phyloP scores from a whole-genome alignment of 2,797 vertebrate genomes.

The Hypotaenidia okinawae region DNA sequence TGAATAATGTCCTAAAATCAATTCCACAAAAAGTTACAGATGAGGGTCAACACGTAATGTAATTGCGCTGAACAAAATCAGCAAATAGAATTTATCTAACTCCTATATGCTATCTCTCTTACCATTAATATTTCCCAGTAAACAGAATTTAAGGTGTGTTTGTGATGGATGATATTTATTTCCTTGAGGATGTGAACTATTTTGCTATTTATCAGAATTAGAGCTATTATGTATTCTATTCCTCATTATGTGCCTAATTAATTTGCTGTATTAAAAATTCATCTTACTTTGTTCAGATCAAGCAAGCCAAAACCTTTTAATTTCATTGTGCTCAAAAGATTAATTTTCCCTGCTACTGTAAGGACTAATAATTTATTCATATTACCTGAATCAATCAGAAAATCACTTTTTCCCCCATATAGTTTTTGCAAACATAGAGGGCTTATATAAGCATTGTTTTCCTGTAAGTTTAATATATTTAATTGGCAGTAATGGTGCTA shows the following conservation, averaged over 20 bases:
- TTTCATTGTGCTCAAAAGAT: slow-evolving; percentile 71
- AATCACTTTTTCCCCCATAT: neutral
- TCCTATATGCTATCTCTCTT: slow-evolving; percentile 51
- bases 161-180: slow-evolving; percentile 81
- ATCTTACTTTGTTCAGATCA: slow-evolving; percentile 74
- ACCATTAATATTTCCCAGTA: slow-evolving; percentile 76
- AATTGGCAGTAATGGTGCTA: neutral
- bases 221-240: slow-evolving; percentile 67
- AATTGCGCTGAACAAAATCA: slow-evolving; percentile 75
- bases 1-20: slow-evolving; percentile 79
- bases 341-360: slow-evolving; percentile 62
- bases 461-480: slow-evolving; percentile 25
- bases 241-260: slow-evolving; percentile 81
- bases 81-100: slow-evolving; percentile 75
- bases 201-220: slow-evolving; percentile 81
- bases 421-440: neutral
- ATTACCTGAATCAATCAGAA: slow-evolving; percentile 63
- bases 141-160: slow-evolving; percentile 74
- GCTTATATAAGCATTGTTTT: neutral
- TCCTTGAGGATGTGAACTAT: slow-evolving; percentile 70
- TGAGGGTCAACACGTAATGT: slow-evolving; percentile 79
- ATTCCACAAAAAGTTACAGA: slow-evolving; percentile 77
- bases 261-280: slow-evolving; percentile 80
- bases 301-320: slow-evolving; percentile 72
- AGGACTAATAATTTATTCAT: slow-evolving; percentile 62